A percentile compares a stretch with the other conserved stretches of the same genome.
These are phyloP conservation scores for Pleuronectes platessa DNA, from an alignment of 2,113 vertebrate genomes.

Conservation along the genomic window DNA sequence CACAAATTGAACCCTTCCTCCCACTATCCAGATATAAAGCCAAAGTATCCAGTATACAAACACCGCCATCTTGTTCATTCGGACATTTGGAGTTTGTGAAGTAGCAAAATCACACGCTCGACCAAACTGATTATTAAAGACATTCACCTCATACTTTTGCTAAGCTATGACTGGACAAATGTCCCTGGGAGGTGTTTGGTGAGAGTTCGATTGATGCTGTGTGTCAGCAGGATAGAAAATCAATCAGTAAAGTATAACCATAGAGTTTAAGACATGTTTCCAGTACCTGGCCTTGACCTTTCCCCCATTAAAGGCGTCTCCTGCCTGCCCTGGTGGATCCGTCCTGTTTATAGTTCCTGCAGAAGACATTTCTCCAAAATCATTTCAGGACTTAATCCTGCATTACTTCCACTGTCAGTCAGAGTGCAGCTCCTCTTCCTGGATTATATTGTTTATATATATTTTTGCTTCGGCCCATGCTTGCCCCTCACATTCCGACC, in stretches of 20 bases:
- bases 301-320: constrained; percentile 12
- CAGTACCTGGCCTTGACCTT: background rate
- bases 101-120: too few species aligned
- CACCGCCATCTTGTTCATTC: too few species aligned
- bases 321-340: background rate
- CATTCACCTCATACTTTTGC: background rate
- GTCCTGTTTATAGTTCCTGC: background rate
- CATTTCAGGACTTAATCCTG: constrained; percentile 44
- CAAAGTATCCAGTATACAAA: too few species aligned
- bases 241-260: background rate
- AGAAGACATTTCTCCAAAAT: constrained; percentile 35
- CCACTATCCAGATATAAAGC: background rate
- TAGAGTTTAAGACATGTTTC: background rate
- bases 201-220: background rate
- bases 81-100: too few species aligned
- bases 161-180: background rate
- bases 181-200: background rate
- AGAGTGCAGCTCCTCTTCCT: constrained; percentile 4
- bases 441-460: constrained; percentile 37
- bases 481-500: constrained; percentile 82
- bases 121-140: background rate
- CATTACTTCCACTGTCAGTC: constrained; percentile 58
- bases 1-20: background rate
- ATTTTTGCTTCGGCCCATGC: constrained; percentile 48
- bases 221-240: background rate